Evolutionary conservation across 2,113 vertebrate species (phyloP), one percentile per base, ranked within the genome.

Genomic region (Lanius collurio): DNA sequence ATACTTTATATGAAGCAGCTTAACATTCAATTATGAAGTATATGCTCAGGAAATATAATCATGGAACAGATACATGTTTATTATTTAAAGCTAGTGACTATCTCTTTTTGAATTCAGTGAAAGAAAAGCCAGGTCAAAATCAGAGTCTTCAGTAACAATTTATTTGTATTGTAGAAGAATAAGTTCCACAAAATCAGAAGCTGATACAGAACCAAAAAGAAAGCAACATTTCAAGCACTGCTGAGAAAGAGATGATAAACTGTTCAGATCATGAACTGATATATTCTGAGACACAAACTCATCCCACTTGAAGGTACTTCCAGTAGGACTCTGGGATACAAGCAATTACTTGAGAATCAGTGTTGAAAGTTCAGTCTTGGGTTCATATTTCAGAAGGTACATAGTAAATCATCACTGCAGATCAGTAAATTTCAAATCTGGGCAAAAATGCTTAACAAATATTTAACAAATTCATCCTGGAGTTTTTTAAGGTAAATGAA

Each of bases 181-280:
- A 12, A 53, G 18, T 31, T 18, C 26, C 17, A 77, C 2, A 27
- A 46, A 90, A 83, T 63, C 22, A 50, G 30, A 83, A 18, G 33
- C 21, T 67, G 15, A 52, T 41, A 70, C 12, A 73, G n/a, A 94
- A 63, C 12, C 4, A 47, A 60, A 85, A 73, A 17, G 15, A 75
- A 65, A 35, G 13, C 1, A 80, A 24, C 18, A 27, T 35, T 21
- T 80, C 30, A 69, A 49, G 10, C 7, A 12, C 7, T 59, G 15
- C 7, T 62, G 21, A 88, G n/a, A 68, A 78, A 67, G 37, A 70
- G 18, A 56, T 37, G 8, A n/a, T 35, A 42, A 7, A 37, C 6
- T 3, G 0, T 56, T 71, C 44, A 87, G 27, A 28, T 62, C 18
- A 69, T 0, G 1, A 92, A 42, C 9, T 0, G 0, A 37, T 2